A percentile compares a stretch with the other conserved stretches of the same genome.
phyloP scores from a whole-genome alignment of 2,888 invertebrate species.

The Eristalis intricaria region DNA sequence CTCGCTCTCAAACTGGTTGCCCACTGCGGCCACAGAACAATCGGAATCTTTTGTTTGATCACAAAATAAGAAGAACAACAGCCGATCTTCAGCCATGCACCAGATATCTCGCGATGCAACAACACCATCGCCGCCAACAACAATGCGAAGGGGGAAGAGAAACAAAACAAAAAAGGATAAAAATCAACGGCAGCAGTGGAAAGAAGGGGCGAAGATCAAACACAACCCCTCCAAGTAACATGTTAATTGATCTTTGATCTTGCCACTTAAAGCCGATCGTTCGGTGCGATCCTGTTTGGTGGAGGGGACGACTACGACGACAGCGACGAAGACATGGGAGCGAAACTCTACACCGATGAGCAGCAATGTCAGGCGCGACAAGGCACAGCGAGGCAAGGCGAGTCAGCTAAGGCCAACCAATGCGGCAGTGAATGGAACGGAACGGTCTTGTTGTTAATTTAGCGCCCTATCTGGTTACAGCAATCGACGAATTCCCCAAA shows the following conservation, averaged over 20 bases:
- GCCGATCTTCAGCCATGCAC: slow-evolving; percentile 8
- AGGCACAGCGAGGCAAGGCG: neutral
- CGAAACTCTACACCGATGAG: slow-evolving; percentile 12
- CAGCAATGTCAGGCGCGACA: neutral
- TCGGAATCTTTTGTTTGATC: slow-evolving; percentile 48
- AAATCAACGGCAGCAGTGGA: slow-evolving; percentile 9
- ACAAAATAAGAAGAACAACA: neutral
- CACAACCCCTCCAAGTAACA: slow-evolving; percentile 67
- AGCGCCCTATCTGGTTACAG: slow-evolving; percentile 68
- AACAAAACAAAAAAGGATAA: slow-evolving; percentile 62
- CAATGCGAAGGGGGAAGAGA: neutral
- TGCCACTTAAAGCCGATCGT: slow-evolving; percentile 70
- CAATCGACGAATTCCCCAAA: slow-evolving; percentile 49
- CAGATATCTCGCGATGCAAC: slow-evolving; percentile 16
- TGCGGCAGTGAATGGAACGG: slow-evolving; percentile 68
- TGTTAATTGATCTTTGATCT: slow-evolving; percentile 72
- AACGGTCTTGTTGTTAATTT: slow-evolving; percentile 69
- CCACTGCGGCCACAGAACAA: neutral
- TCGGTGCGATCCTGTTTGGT: slow-evolving; percentile 54
- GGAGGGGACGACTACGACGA: neutral
- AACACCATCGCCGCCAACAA: neutral
- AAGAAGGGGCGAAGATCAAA: slow-evolving; percentile 57
- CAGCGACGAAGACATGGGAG: slow-evolving; percentile 33
- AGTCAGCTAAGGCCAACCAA: slow-evolving; percentile 30
- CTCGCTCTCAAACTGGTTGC: slow-evolving; percentile 24